Evolutionary conservation across 30 jellyfish, hydroid and myxozoan genomes (phyloP).

Genomic region (Hydractinia echinata): DNA sequence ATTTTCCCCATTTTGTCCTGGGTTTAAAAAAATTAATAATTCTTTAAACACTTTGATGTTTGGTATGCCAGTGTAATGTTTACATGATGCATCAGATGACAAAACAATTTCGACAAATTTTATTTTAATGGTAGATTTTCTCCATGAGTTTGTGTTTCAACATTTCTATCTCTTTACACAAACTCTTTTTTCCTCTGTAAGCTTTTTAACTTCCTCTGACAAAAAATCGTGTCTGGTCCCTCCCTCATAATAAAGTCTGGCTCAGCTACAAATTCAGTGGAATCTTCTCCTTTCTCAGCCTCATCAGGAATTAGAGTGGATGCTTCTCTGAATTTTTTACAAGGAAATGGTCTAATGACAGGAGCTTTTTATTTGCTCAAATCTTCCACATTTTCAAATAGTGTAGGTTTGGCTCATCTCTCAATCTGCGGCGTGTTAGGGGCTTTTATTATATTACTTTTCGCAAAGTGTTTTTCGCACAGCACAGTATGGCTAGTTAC

Average conservation of each 20-base stretch:
- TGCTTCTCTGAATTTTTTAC: not conserved
- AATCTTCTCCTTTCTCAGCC: not conserved
- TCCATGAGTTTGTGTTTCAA: not conserved
- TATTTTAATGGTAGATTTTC: no score
- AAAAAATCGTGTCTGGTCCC: no score
- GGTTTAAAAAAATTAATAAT: not conserved
- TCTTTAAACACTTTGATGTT: not conserved
- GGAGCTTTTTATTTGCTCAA: not conserved
- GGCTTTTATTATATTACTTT: no score
- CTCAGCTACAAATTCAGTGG: no score
- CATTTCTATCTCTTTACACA: not conserved
- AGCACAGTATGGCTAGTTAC: conserved; percentile 6
- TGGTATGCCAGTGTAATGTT: conserved; percentile 7
- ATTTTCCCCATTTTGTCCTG: conserved; percentile 16
- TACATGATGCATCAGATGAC: conserved; percentile 1
- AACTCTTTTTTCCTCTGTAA: no score
- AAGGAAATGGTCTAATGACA: not conserved
- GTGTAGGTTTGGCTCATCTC: not conserved
- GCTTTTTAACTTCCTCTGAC: no score
- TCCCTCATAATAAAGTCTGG: no score
- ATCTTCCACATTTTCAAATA: not conserved
- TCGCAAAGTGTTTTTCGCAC: no score
- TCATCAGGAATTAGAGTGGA: not conserved
- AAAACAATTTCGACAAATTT: conserved; percentile 8
- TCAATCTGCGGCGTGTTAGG: no score